Evolutionary conservation across 2,888 invertebrate species (phyloP).

Genomic region (Lymantria dispar): DNA sequence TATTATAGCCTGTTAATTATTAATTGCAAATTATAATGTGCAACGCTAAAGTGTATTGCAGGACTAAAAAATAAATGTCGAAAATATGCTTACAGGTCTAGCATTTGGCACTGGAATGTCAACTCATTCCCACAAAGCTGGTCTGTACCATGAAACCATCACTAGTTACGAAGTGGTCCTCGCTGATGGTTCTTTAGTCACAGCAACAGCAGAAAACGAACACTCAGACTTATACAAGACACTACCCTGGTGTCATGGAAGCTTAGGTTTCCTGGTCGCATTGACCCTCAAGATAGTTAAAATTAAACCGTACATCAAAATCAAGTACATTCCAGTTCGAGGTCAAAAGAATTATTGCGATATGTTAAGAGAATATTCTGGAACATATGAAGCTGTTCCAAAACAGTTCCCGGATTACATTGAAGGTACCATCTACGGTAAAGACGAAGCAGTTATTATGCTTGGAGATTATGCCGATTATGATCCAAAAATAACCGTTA

Average conservation of each 20-base stretch:
- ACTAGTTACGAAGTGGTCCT: constrained; percentile 85
- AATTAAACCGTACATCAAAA: constrained; percentile 85
- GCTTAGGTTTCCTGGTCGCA: constrained; percentile 85
- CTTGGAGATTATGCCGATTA: constrained; percentile 84
- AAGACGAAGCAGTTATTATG: constrained; percentile 85
- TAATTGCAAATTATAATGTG: background rate
- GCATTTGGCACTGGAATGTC: constrained; percentile 89
- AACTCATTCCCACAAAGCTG: constrained; percentile 87
- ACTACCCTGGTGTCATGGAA: constrained; percentile 86
- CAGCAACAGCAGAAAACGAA: constrained; percentile 81
- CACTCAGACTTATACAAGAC: constrained; percentile 82
- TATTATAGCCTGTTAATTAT: no score
- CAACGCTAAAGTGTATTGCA: no score
- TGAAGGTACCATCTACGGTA: constrained; percentile 85
- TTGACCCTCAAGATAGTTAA: constrained; percentile 84
- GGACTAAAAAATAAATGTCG: no score
- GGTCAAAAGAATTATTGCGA: constrained; percentile 85
- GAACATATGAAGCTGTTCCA: constrained; percentile 72
- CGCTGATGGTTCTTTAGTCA: constrained; percentile 83
- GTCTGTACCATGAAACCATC: constrained; percentile 86
- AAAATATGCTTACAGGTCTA: constrained; percentile 59
- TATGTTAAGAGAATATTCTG: constrained; percentile 82
- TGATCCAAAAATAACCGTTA: constrained; percentile 74
- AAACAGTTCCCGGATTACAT: constrained; percentile 82
- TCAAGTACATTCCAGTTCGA: constrained; percentile 84